Percentiles rank a stretch among this genome's conserved stretches.
These are phyloP conservation scores for Cyclura pinguis DNA, from an alignment of 2,797 vertebrate genomes.

Conservation along the genomic window DNA sequence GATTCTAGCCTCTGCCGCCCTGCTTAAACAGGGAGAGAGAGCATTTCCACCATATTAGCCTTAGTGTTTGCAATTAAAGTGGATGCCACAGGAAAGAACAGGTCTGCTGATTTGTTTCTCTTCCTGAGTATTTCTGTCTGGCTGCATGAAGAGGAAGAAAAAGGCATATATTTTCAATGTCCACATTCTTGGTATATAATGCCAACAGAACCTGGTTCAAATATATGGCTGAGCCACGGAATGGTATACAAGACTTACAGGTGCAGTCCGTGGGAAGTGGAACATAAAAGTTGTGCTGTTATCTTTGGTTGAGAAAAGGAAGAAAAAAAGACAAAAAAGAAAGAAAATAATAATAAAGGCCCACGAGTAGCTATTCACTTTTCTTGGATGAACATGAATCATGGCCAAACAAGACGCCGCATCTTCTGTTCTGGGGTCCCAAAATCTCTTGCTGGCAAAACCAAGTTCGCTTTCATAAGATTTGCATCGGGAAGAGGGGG, in stretches of 20 bases:
- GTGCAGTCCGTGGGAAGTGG: rapidly evolving
- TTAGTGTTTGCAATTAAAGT: not conserved
- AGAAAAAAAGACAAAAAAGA: constrained; percentile 56
- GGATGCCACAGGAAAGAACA: rapidly evolving
- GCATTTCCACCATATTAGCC: not conserved
- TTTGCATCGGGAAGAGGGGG: not conserved
- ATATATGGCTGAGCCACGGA: rapidly evolving
- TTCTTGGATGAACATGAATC: constrained; percentile 33
- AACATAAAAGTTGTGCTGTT: constrained; percentile 52
- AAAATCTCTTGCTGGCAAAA: not conserved
- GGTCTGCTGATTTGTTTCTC: rapidly evolving
- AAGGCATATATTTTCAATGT: not conserved
- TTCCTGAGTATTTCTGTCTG: constrained; percentile 64
- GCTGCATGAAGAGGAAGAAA: not conserved
- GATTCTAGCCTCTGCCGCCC: not conserved
- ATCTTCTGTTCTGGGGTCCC: not conserved
- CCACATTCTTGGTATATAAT: constrained; percentile 13
- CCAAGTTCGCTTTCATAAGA: not conserved
- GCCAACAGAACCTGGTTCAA: constrained; percentile 4
- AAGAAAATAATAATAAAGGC: not conserved
- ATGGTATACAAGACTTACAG: not conserved
- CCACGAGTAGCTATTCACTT: constrained; percentile 61
- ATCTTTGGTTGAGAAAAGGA: constrained; percentile 76
- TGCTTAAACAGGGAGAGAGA: not conserved
- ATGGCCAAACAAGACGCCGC: not conserved